Conservation (phyloP, 2,888 invertebrate genomes). For the Chrysina gloriosa region DNA sequence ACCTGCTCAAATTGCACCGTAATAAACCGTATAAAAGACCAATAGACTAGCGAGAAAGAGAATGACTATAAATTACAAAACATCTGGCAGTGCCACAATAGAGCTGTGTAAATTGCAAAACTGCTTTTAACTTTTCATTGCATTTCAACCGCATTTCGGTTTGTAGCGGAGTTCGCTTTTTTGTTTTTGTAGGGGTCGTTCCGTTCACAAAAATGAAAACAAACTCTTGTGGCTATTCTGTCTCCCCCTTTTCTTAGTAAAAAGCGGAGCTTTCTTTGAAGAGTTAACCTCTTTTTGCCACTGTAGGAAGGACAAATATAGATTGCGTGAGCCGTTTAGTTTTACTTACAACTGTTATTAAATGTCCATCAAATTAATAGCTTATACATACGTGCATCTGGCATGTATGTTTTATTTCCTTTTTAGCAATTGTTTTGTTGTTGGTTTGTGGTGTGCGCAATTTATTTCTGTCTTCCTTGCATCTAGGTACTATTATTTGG, state of each 20-base stretch:
- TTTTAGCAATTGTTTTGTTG: too few species aligned
- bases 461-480: too few species aligned
- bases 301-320: conserved; percentile 12
- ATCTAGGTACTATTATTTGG: too few species aligned
- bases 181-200: background rate
- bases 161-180: background rate
- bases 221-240: too few species aligned
- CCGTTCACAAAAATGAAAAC: conserved; percentile 2
- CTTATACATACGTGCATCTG: too few species aligned
- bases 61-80: too few species aligned
- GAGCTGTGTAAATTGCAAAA: conserved; percentile 25
- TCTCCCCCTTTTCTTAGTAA: too few species aligned
- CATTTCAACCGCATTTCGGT: conserved; percentile 36
- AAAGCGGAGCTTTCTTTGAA: background rate
- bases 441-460: too few species aligned
- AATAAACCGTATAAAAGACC: too few species aligned
- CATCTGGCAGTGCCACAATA: background rate
- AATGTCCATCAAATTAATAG: conserved; percentile 59
- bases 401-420: too few species aligned
- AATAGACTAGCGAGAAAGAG: too few species aligned
- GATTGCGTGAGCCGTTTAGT: conserved; percentile 57
- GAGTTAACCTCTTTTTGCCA: background rate
- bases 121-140: conserved; percentile 49
- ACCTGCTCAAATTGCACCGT: too few species aligned
- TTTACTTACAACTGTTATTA: conserved; percentile 56